Conservation (phyloP, 2,113 vertebrate species). For the Antigone vipio region DNA sequence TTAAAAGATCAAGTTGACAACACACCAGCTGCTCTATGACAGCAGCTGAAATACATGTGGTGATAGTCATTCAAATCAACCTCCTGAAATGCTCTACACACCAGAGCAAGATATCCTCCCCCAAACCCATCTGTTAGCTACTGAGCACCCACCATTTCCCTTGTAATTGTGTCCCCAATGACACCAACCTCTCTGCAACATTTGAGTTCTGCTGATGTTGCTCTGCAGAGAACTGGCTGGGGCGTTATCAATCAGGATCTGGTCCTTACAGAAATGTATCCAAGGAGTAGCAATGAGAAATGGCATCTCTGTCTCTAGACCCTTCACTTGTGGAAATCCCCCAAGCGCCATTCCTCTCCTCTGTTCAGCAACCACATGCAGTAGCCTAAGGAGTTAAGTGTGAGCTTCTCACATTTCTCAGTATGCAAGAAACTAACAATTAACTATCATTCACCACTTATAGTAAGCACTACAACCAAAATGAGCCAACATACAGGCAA, state of each 20-base stretch:
- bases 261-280: not conserved
- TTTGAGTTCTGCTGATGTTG: not conserved
- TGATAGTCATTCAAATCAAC: conserved; percentile 38
- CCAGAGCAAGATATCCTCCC: conserved; percentile 33
- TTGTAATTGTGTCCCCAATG: not conserved
- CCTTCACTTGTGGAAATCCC: not conserved
- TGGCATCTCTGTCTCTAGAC: not conserved
- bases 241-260: not conserved
- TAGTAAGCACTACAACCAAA: not conserved
- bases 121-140: conserved; percentile 40
- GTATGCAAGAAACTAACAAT: not conserved
- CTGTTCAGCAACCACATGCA: not conserved
- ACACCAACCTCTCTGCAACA: not conserved
- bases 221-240: not conserved
- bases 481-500: not conserved
- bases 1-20: conserved; percentile 19
- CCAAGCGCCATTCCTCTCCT: not conserved
- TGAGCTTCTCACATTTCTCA: not conserved
- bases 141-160: conserved; percentile 11
- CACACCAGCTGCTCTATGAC: conserved; percentile 46
- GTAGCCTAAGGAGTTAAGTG: not conserved
- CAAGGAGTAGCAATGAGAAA: not conserved
- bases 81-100: conserved; percentile 34
- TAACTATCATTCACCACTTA: not conserved
- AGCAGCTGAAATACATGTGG: conserved; percentile 38